Percentiles rank a stretch among this genome's conserved stretches.
These are phyloP conservation scores for Parazoanthus swiftii DNA, from an alignment of 92 coral and sea anemone species.

Conservation along the genomic window DNA sequence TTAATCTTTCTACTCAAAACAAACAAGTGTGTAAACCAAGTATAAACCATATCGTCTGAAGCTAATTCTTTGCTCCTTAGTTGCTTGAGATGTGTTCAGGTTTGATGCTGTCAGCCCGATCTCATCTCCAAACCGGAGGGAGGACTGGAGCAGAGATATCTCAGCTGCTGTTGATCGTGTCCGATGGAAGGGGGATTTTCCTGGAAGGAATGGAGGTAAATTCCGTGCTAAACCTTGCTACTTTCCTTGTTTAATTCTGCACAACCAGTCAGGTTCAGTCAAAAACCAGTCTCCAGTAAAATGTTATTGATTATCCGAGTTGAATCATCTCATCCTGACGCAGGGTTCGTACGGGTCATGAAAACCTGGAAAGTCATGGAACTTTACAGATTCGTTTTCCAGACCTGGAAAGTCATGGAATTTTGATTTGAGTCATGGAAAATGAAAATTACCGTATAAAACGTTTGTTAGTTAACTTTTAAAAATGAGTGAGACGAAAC, in stretches of 20 bases:
- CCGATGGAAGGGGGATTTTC: constrained; percentile 97
- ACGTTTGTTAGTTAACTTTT: too few species aligned
- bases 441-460: too few species aligned
- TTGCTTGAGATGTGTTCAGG: constrained; percentile 80
- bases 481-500: too few species aligned
- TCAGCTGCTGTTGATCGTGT: constrained; percentile 90
- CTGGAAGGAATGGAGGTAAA: constrained; percentile 97
- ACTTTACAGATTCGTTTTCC: too few species aligned
- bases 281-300: not conserved
- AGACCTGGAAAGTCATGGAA: too few species aligned
- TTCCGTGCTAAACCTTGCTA: not conserved
- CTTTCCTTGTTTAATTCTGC: not conserved
- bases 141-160: constrained; percentile 70
- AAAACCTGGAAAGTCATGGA: too few species aligned
- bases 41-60: not conserved
- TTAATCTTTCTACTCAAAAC: not conserved
- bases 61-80: constrained; percentile 40
- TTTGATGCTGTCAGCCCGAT: constrained; percentile 83
- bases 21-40: too few species aligned
- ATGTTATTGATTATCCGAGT: not conserved
- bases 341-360: too few species aligned
- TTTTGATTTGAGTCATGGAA: too few species aligned
- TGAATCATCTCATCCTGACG: not conserved
- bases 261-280: not conserved
- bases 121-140: constrained; percentile 68